Conservation (phyloP, 2,797 vertebrate species). For the Eremophila alpestris region DNA sequence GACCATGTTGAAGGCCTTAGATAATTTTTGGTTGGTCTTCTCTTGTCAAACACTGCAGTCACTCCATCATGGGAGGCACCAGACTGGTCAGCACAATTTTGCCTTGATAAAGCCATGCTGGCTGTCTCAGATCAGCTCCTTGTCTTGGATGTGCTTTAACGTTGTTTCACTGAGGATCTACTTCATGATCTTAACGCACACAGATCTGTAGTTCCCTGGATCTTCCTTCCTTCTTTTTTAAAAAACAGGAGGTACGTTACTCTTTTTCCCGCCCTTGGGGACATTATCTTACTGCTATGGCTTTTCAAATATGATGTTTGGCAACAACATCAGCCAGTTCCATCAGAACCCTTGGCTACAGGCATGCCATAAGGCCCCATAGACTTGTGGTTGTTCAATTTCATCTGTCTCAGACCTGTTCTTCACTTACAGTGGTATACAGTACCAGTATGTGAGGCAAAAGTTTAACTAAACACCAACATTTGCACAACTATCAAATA, state of each 20-base stretch:
- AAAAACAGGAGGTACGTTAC: too few species aligned
- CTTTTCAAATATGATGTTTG: not conserved
- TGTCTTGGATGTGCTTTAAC: not conserved
- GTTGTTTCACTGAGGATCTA: not conserved
- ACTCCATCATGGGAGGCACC: not conserved
- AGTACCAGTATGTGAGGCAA: not conserved
- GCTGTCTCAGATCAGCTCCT: not conserved
- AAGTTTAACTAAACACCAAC: not conserved
- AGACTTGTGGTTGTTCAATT: not conserved
- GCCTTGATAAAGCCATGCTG: not conserved
- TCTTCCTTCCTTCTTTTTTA: not conserved
- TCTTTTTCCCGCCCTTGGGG: not conserved
- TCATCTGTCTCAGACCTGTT: not conserved
- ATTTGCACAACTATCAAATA: not conserved
- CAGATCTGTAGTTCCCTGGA: not conserved
- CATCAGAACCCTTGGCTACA: not conserved
- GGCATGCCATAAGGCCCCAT: not conserved
- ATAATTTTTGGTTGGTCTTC: not conserved
- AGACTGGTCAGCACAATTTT: not conserved
- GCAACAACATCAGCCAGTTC: not conserved
- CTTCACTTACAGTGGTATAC: not conserved
- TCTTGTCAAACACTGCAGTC: not conserved
- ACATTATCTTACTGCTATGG: not conserved
- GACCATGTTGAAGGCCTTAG: not conserved
- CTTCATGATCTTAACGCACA: not conserved